These are phyloP conservation scores for Cantharis nigra DNA, from an alignment of 2,888 invertebrate species.

Conservation along the genomic window DNA sequence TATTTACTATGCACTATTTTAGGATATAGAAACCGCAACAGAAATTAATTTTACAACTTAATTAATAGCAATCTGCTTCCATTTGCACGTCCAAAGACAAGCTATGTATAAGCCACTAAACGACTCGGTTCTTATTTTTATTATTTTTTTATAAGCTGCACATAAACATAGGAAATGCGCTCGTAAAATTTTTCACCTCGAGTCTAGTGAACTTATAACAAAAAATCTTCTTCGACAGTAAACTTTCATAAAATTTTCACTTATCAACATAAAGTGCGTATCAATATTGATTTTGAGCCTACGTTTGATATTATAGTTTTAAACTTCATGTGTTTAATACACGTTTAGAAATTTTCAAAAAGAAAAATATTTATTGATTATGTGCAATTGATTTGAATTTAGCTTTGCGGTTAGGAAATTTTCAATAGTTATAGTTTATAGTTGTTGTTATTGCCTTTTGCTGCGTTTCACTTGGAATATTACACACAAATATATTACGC, in stretches of 20 bases:
- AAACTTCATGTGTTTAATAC: no score
- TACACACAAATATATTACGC: neutral
- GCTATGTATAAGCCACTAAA: neutral
- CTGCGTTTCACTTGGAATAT: neutral
- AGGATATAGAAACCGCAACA: neutral
- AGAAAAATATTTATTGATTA: no score
- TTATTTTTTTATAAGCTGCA: neutral
- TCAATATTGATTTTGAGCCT: neutral
- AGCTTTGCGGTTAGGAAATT: neutral
- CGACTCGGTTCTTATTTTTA: neutral
- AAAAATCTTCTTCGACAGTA: neutral
- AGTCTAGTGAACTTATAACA: neutral
- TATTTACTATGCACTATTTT: no score
- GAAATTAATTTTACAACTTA: neutral
- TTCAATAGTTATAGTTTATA: neutral
- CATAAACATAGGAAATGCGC: neutral
- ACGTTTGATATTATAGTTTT: no score
- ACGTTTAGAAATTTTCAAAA: neutral
- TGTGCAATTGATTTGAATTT: neutral
- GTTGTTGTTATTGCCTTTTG: neutral
- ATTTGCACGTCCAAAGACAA: neutral
- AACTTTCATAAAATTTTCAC: neutral
- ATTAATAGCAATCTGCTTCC: neutral
- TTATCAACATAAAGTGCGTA: neutral
- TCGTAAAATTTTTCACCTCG: neutral